Evolutionary conservation across 2,888 invertebrate genomes (phyloP).

Genomic region (Altica lythri): DNA sequence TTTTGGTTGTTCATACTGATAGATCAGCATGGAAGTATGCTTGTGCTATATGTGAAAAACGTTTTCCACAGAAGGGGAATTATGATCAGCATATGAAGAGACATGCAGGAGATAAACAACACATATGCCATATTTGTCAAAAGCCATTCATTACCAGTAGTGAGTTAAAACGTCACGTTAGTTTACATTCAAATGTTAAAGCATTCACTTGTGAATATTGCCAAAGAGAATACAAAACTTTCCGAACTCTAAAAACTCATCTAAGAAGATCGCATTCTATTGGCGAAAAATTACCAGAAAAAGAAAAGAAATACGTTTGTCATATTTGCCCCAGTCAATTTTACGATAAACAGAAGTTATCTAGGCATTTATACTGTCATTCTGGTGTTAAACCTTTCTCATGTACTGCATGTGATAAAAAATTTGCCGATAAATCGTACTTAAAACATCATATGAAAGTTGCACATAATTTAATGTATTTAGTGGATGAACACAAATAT

Average conservation of each 20-base stretch:
- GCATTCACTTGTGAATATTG: slow-evolving; percentile 58
- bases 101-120: slow-evolving; percentile 45
- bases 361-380: slow-evolving; percentile 45
- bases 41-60: slow-evolving; percentile 42
- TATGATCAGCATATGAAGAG: slow-evolving; percentile 45
- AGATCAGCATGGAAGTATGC: slow-evolving; percentile 46
- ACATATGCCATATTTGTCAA: slow-evolving; percentile 44
- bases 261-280: slow-evolving; percentile 14
- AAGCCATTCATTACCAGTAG: slow-evolving; percentile 44
- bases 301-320: slow-evolving; percentile 51
- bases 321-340: slow-evolving; percentile 53
- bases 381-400: slow-evolving; percentile 44
- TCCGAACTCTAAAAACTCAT: slow-evolving; percentile 53
- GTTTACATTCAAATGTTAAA: slow-evolving; percentile 44
- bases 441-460: slow-evolving; percentile 43
- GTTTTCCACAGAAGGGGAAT: slow-evolving; percentile 47
- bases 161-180: slow-evolving; percentile 44
- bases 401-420: slow-evolving; percentile 43
- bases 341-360: slow-evolving; percentile 44
- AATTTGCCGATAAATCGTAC: slow-evolving; percentile 47
- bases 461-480: slow-evolving; percentile 4
- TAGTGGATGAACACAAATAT: background rate
- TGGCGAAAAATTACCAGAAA: slow-evolving; percentile 29
- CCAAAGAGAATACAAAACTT: slow-evolving; percentile 55
- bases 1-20: slow-evolving; percentile 48